These are phyloP conservation scores for Phalloptychus januarius DNA, from an alignment of 2,797 vertebrate genomes.

Conservation along the genomic window DNA sequence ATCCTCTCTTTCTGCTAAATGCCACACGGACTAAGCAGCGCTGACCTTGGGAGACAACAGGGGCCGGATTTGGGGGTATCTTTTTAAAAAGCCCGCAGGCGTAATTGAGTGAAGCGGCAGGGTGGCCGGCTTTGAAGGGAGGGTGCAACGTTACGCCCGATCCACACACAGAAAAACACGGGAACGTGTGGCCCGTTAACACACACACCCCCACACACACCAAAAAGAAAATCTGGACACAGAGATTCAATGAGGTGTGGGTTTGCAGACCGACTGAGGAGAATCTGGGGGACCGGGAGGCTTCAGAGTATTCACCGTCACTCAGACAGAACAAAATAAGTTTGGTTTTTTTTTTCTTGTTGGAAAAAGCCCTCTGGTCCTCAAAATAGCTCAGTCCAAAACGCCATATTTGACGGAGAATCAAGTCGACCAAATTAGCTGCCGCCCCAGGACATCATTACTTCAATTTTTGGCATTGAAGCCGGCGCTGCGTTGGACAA, in stretches of 20 bases:
- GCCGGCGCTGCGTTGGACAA: constrained; percentile 32
- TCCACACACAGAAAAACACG: background rate
- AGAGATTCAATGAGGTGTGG: constrained; percentile 19
- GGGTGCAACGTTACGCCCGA: constrained; percentile 4
- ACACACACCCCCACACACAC: background rate
- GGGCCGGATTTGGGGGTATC: constrained; percentile 59
- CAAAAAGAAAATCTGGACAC: background rate
- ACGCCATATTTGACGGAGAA: constrained; percentile 51
- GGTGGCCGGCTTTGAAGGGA: constrained; percentile 64
- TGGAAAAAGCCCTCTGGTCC: constrained; percentile 41
- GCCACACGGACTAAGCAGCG: constrained; percentile 62
- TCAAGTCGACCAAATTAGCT: constrained; percentile 48
- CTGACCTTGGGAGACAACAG: constrained; percentile 65
- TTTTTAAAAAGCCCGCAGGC: constrained; percentile 64
- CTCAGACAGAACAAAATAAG: constrained; percentile 38
- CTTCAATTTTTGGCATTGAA: constrained; percentile 49
- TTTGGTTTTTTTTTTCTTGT: constrained; percentile 22
- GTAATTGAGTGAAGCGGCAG: constrained; percentile 71
- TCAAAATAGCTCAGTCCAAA: constrained; percentile 37
- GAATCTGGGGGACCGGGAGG: constrained; percentile 14
- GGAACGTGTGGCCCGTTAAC: background rate
- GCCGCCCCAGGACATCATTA: constrained; percentile 59
- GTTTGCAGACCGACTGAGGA: constrained; percentile 17
- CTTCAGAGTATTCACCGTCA: constrained; percentile 47
- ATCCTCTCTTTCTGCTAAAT: constrained; percentile 66